These are phyloP conservation scores for Monomorium pharaonis DNA, from an alignment of 1,140 invertebrate genomes.

Conservation along the genomic window DNA sequence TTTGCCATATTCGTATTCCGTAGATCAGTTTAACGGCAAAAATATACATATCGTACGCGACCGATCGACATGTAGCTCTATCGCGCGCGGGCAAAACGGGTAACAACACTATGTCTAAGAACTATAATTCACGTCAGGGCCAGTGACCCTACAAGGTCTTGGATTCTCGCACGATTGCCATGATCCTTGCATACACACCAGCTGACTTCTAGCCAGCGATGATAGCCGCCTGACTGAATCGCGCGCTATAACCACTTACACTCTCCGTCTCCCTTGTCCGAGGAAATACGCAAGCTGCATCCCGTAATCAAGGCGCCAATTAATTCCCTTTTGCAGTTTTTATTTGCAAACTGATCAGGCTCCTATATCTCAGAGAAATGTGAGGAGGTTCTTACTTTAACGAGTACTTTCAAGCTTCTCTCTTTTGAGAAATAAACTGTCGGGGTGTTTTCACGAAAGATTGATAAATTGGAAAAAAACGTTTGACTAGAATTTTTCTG, in stretches of 20 bases:
- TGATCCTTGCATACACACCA: slow-evolving; percentile 12
- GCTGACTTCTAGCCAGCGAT: slow-evolving; percentile 21
- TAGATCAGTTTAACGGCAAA: background rate
- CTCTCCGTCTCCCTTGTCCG: slow-evolving; percentile 19
- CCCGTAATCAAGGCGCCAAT: slow-evolving; percentile 54
- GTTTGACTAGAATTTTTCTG: background rate
- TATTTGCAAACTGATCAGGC: slow-evolving; percentile 11
- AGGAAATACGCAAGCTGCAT: slow-evolving; percentile 56
- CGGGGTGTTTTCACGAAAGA: background rate
- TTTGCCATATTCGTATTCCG: background rate
- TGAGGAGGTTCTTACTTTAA: background rate
- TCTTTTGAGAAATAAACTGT: slow-evolving; percentile 1
- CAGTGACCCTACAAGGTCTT: slow-evolving; percentile 76
- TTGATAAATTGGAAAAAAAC: background rate
- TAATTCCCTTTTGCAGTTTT: slow-evolving; percentile 29
- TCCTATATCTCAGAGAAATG: slow-evolving; percentile 20
- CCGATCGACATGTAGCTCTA: background rate
- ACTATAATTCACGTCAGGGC: slow-evolving; percentile 62
- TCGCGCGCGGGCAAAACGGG: background rate
- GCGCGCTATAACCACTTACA: slow-evolving; percentile 26
- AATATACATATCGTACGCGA: background rate
- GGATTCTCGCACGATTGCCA: slow-evolving; percentile 59
- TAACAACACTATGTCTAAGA: slow-evolving; percentile 3
- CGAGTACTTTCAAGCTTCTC: background rate
- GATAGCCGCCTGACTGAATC: slow-evolving; percentile 30